Percentiles rank a stretch among this genome's conserved stretches.
Conservation (phyloP, 2,797 vertebrate species). For the Sebastolobus altivelis region DNA sequence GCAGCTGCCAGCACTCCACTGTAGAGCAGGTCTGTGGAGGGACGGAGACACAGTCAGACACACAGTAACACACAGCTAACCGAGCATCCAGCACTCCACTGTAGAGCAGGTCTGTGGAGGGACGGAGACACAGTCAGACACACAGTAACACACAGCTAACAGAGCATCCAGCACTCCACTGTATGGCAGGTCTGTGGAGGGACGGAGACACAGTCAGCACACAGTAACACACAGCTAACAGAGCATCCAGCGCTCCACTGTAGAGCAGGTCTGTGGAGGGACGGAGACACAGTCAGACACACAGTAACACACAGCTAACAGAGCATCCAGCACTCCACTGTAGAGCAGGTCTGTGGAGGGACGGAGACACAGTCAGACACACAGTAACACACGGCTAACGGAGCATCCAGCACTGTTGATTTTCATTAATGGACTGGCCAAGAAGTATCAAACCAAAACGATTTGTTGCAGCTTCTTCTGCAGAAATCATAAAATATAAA, state of each 20-base stretch:
- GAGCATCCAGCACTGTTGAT: neutral
- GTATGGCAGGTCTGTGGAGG: too few relatives aligned
- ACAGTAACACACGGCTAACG: too few relatives aligned
- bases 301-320: neutral
- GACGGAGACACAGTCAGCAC: too few relatives aligned
- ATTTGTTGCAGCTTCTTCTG: neutral
- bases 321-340: too few relatives aligned
- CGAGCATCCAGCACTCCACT: too few relatives aligned
- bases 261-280: conserved; percentile 85
- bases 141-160: neutral
- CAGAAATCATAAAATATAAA: neutral
- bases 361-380: too few relatives aligned
- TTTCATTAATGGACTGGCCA: neutral
- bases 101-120: too few relatives aligned
- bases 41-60: conserved; percentile 9
- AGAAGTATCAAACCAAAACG: neutral
- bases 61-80: neutral
- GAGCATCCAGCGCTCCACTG: conserved; percentile 86
- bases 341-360: too few relatives aligned
- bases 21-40: conserved; percentile 85
- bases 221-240: too few relatives aligned
- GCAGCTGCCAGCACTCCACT: conserved; percentile 89
- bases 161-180: too few relatives aligned
- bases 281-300: neutral
- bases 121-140: neutral